A percentile compares a stretch with the other conserved stretches of the same genome.
Evolutionary conservation across 2,888 invertebrate genomes (phyloP).

Genomic region (Ceraclea dissimilis): DNA sequence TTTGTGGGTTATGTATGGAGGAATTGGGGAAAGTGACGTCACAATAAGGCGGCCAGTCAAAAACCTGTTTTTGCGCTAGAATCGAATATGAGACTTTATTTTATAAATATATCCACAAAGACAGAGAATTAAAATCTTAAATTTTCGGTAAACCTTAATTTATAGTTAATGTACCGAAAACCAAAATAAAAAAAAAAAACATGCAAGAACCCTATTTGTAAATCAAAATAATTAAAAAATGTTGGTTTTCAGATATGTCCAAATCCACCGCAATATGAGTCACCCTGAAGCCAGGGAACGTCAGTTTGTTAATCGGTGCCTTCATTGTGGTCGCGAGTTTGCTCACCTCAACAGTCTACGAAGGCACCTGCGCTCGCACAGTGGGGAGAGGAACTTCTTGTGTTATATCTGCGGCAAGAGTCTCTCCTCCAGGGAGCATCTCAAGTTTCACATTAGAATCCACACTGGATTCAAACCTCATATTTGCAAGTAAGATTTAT

Average conservation of each 20-base stretch:
- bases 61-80: too few species aligned
- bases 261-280: constrained; percentile 37
- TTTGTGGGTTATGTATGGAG: too few species aligned
- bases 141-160: too few species aligned
- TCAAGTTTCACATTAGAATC: constrained; percentile 54
- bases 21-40: too few species aligned
- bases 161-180: too few species aligned
- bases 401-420: constrained; percentile 56
- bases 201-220: too few species aligned
- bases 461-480: constrained; percentile 57
- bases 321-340: constrained; percentile 42
- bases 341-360: constrained; percentile 47
- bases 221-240: too few species aligned
- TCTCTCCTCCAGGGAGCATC: constrained; percentile 50
- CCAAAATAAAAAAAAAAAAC: too few species aligned
- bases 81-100: too few species aligned
- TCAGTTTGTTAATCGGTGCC: constrained; percentile 39
- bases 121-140: too few species aligned
- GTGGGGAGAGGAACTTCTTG: constrained; percentile 47
- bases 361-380: constrained; percentile 42
- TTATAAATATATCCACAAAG: too few species aligned
- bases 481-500: constrained; percentile 41
- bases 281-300: constrained; percentile 39
- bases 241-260: constrained; percentile 34
- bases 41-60: too few species aligned